Conservation (phyloP, 23 tunicate species). For the Ascidia mentula region DNA sequence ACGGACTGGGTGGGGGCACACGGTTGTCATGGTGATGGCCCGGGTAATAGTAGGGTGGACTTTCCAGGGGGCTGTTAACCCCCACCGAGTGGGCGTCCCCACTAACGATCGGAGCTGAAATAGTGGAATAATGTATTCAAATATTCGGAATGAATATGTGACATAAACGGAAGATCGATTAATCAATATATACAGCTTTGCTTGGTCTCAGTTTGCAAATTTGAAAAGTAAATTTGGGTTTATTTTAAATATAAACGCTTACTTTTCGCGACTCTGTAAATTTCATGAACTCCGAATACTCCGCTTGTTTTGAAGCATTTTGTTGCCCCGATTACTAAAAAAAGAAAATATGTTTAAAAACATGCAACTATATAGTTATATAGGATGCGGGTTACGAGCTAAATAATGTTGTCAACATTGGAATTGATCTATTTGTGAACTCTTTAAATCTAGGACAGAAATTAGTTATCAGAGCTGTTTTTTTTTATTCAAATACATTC, state of each 20-base stretch:
- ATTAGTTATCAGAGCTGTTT: too few species aligned
- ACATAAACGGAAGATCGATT: neutral
- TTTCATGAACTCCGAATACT: constrained; percentile 96
- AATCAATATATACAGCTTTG: neutral
- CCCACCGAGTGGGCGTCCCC: constrained; percentile 44
- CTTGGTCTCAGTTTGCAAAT: neutral
- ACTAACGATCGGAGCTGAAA: constrained; percentile 76
- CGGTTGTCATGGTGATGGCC: constrained; percentile 89
- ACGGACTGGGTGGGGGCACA: constrained; percentile 59
- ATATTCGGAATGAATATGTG: neutral
- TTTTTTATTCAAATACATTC: too few species aligned
- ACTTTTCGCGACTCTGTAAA: constrained; percentile 97
- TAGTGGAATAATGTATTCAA: too few species aligned
- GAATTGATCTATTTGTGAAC: too few species aligned
- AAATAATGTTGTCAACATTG: too few species aligned
- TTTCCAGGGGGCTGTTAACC: constrained; percentile 34
- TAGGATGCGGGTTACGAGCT: too few species aligned
- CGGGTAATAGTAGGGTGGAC: constrained; percentile 74
- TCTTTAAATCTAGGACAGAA: too few species aligned
- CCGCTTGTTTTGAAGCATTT: constrained; percentile 91
- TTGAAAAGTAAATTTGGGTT: neutral
- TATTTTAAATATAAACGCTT: too few species aligned
- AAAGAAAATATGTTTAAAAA: too few species aligned
- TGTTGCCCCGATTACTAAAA: constrained; percentile 76
- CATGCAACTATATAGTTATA: too few species aligned